Percentiles rank a stretch among this genome's conserved stretches.
These are phyloP conservation scores for Carcinoscorpius rotundicauda DNA, from an alignment of 1,140 invertebrate genomes.

Conservation along the genomic window DNA sequence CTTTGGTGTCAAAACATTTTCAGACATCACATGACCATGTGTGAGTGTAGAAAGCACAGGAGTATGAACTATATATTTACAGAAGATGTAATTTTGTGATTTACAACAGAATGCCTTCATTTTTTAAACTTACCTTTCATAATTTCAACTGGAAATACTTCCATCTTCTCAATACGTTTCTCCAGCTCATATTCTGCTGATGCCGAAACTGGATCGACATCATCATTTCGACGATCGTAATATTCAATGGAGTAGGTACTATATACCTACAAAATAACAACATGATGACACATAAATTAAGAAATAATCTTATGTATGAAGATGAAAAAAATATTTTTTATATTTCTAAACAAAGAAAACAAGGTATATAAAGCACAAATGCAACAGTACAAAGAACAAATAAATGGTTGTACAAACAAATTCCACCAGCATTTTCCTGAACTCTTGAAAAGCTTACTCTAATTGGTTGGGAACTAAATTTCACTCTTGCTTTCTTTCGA, in stretches of 20 bases:
- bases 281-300: no score
- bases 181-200: conserved; percentile 98
- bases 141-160: conserved; percentile 89
- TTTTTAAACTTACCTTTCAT: conserved; percentile 37
- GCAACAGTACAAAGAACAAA: no score
- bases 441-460: conserved; percentile 31
- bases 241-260: conserved; percentile 96
- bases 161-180: conserved; percentile 97
- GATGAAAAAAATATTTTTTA: conserved; percentile 4
- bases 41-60: background rate
- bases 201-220: conserved; percentile 97
- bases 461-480: conserved; percentile 72
- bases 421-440: no score
- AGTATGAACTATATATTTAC: background rate
- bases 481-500: conserved; percentile 66
- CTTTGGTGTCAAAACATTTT: no score
- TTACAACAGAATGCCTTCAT: conserved; percentile 1
- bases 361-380: no score
- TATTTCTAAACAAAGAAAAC: no score
- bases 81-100: conserved; percentile 41
- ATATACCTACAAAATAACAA: conserved; percentile 53
- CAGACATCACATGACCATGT: no score
- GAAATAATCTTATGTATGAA: background rate
- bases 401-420: no score
- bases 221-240: conserved; percentile 96